Evolutionary conservation across 2,113 vertebrate genomes (phyloP), one percentile per base, ranked within the genome.

Genomic region (Burhinus oedicnemus): DNA sequence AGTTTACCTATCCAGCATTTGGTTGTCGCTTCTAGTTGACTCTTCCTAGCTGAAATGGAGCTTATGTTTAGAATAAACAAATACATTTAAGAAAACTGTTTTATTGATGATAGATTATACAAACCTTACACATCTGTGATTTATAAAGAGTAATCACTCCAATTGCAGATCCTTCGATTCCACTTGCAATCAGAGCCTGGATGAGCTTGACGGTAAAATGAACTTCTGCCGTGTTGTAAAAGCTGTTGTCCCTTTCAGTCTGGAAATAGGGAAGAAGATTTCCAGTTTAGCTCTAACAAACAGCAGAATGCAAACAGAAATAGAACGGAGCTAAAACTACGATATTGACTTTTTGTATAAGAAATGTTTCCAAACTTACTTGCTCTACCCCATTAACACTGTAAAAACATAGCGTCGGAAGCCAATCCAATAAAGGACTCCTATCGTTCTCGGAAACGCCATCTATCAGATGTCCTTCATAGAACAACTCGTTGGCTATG

Each of bases 141-240:
- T 97, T 98, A 91, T 99, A 99, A 44, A 98, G 97, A 30, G 98
- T 98, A 58, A 99, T 98, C 78, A 99, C 98, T 6, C 98, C 98
- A 80, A 99, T 92, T 87, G 90, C 93, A 27, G 96, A 95, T 66
- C 98, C 98, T 3, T 94, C 83, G 21, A 98, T 90, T 76, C 98
- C 98, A 38, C 98, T 98, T 4, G 95, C 98, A 44, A 98, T 91
- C 87, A 99, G 95, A 45, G 97, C 91, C 55, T 98, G 98, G 85
- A 99, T 97, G 89, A 99, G 97, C 87, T 98, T 98, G 82, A 98
- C 98, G 52, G 96, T 97, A 52, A 98, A 98, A 70, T 97, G 90
- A 55, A 95, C 98, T 96, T 99, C 98, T 66, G 98, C 98, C 93
- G 96, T 79, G 79, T 99, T 99, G 76, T 98, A 96, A 87, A 98